Base-by-base conservation (phyloP, 2,113 vertebrate species). In the Erythrolamprus reginae region DNA sequence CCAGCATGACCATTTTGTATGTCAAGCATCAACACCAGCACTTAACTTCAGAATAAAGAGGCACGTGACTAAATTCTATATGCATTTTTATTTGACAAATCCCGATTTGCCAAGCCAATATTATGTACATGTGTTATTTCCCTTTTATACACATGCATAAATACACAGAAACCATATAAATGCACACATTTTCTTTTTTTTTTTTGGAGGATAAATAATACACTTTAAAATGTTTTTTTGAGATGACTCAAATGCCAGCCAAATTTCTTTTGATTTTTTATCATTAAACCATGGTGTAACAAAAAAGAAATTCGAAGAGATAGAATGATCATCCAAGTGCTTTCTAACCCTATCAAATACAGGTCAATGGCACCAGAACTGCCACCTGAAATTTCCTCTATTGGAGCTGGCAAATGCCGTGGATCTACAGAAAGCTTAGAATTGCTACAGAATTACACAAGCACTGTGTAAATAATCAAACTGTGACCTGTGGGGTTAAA, bases 391-490 rank as follows among this genome's bases (percentile, higher is more conserved):
- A 98, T 98, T 97, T 97, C 96, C 97, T 98, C 97, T 96, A 96
- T 97, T 97, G 96, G 96, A 97, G 95, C 95, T 96, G 96, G 94
- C 82, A 95, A 97, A 88, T 88, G 94, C 97, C 97, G 98, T 98
- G 98, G 98, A 97, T 98, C 97, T 95, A 96, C 95, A 97, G 98
- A 98, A 98, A 98, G 97, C 96, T 95, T 97, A 94, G 97, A 98
- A 98, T 98, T 98, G 97, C 97, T 97, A 96, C 97, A 98, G 97
- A 98, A 99, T 98, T 98, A 98, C 97, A 98, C 96, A 96, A 96
- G 97, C 97, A 98, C 99, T 98, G 98, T 98, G 98, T 98, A 98
- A 99, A 98, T 99, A 99, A 99, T 99, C 98, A 98, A 98, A 98
- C 97, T 97, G 97, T 98, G 98, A 99, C 98, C 98, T 98, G 94